These are phyloP conservation scores for Eledone cirrhosa DNA, from an alignment of 2,888 invertebrate species.

Conservation along the genomic window DNA sequence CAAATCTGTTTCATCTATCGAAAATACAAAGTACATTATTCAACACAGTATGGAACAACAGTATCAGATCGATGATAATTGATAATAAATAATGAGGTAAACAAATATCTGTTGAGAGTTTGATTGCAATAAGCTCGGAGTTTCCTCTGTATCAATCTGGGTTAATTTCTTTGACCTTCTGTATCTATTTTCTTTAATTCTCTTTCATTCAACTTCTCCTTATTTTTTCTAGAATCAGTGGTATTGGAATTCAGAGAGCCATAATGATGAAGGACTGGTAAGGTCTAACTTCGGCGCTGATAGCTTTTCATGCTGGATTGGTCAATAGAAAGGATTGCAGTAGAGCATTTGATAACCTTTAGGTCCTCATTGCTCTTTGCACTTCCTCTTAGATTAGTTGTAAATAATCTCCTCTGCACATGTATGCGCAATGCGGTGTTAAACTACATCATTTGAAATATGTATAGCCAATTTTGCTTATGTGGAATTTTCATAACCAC, in stretches of 20 bases:
- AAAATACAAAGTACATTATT: too few relatives aligned
- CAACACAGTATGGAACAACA: too few relatives aligned
- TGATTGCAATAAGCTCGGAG: neutral
- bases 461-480: too few relatives aligned
- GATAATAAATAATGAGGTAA: too few relatives aligned
- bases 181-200: conserved; percentile 9
- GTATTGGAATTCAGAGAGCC: conserved; percentile 61
- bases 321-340: neutral
- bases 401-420: too few relatives aligned
- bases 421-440: too few relatives aligned
- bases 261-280: conserved; percentile 62
- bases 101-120: too few relatives aligned
- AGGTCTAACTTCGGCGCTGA: conserved; percentile 48
- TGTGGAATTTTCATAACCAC: too few relatives aligned
- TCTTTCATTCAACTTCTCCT: conserved; percentile 32
- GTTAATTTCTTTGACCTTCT: conserved; percentile 15
- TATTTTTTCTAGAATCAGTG: conserved; percentile 60
- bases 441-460: too few relatives aligned
- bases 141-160: conserved; percentile 10
- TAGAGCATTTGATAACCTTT: neutral
- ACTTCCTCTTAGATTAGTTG: neutral
- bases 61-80: too few relatives aligned
- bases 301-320: conserved; percentile 31
- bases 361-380: neutral
- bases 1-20: too few relatives aligned